phyloP scores from a whole-genome alignment of 2,888 invertebrate genomes.

The Schizotus pectinicornis region DNA sequence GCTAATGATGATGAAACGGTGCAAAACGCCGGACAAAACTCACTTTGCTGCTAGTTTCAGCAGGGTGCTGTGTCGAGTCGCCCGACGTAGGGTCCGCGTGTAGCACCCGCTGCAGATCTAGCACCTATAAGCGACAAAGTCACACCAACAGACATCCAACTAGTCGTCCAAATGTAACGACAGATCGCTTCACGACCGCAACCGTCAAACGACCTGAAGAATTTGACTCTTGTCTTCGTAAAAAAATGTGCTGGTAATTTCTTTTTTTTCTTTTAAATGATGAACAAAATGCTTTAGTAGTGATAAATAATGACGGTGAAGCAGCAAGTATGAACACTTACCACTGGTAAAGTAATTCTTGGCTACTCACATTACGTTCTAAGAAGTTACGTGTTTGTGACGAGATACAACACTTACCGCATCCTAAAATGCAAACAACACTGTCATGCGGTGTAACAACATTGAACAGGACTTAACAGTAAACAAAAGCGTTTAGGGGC shows the following conservation, averaged over 20 bases:
- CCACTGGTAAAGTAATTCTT: slow-evolving; percentile 43
- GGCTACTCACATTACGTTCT: slow-evolving; percentile 48
- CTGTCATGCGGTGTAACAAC: slow-evolving; percentile 55
- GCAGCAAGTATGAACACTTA: slow-evolving; percentile 46
- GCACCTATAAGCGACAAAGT: slow-evolving; percentile 67
- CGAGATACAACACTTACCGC: slow-evolving; percentile 58
- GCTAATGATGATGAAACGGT: slow-evolving; percentile 11
- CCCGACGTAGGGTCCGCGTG: slow-evolving; percentile 73
- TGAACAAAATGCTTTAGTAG: slow-evolving; percentile 3
- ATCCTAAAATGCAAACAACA: slow-evolving; percentile 60
- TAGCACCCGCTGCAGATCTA: slow-evolving; percentile 81
- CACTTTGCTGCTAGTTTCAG: slow-evolving; percentile 60
- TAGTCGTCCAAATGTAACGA: too few species aligned
- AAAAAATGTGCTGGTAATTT: not conserved
- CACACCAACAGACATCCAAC: slow-evolving; percentile 46
- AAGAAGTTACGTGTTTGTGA: slow-evolving; percentile 41
- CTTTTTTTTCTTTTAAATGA: not conserved
- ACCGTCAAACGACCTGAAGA: slow-evolving; percentile 2
- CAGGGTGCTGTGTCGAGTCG: slow-evolving; percentile 62
- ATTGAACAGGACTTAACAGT: slow-evolving; percentile 30
- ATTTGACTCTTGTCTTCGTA: too few species aligned
- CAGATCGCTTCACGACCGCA: not conserved
- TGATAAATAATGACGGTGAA: slow-evolving; percentile 22
- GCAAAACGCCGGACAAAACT: slow-evolving; percentile 42
- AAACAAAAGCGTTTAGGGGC: slow-evolving; percentile 7